Conservation (phyloP, 1,140 invertebrate genomes). For the Heliconius congener region DNA sequence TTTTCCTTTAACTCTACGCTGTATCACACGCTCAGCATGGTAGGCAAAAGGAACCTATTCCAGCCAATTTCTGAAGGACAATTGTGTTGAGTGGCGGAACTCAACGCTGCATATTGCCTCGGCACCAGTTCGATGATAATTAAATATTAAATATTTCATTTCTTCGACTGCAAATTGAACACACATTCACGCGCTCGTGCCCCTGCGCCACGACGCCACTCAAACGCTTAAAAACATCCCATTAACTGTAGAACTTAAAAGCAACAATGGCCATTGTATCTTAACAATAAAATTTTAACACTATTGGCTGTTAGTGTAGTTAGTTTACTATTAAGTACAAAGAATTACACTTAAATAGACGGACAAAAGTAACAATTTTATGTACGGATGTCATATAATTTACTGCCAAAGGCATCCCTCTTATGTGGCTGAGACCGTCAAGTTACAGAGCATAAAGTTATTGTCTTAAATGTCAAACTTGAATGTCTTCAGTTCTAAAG, state of each 20-base stretch:
- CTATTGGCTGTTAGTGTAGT: neutral
- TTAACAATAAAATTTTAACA: constrained; percentile 5
- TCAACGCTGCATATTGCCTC: too few relatives aligned
- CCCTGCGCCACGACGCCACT: too few relatives aligned
- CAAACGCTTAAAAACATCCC: constrained; percentile 4
- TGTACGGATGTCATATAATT: constrained; percentile 14
- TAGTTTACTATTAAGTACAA: constrained; percentile 4
- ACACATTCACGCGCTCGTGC: too few relatives aligned
- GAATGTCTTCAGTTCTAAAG: constrained; percentile 15
- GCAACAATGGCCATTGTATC: neutral
- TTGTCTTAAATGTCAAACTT: constrained; percentile 9
- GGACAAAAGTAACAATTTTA: constrained; percentile 15
- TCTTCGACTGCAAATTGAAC: too few relatives aligned
- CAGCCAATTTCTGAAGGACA: too few relatives aligned
- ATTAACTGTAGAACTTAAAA: neutral
- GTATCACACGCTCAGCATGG: too few relatives aligned
- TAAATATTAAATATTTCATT: too few relatives aligned
- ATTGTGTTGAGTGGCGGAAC: too few relatives aligned
- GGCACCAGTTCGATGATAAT: too few relatives aligned
- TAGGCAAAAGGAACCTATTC: too few relatives aligned
- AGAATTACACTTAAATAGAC: constrained; percentile 8
- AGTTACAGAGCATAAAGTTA: constrained; percentile 10
- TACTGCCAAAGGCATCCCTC: neutral
- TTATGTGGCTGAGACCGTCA: neutral
- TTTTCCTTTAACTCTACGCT: too few relatives aligned